A percentile compares a stretch with the other conserved stretches of the same genome.
Conservation (phyloP, 1,140 invertebrate genomes). For the Drosophila pseudoobscura region DNA sequence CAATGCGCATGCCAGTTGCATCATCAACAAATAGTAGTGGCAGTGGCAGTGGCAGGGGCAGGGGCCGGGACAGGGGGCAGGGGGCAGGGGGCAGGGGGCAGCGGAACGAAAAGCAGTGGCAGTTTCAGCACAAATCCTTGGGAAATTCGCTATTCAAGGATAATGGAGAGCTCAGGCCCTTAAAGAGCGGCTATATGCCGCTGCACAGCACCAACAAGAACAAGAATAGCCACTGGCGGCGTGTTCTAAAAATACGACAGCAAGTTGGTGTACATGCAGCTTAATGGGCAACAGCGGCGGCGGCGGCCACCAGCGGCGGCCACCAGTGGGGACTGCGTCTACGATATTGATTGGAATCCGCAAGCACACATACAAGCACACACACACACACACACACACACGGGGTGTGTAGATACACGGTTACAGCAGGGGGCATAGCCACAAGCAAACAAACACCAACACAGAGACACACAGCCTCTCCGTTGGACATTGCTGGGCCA, state of each 20-base stretch:
- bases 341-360: slow-evolving; percentile 80
- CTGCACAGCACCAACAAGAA: slow-evolving; percentile 21
- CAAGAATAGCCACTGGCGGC: slow-evolving; percentile 54
- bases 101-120: slow-evolving; percentile 1
- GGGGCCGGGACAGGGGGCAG: not conserved
- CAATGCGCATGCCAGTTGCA: slow-evolving; percentile 71
- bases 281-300: slow-evolving; percentile 74
- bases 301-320: slow-evolving; percentile 6
- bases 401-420: slow-evolving; percentile 2
- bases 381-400: slow-evolving; percentile 30
- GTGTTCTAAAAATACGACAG: slow-evolving; percentile 80
- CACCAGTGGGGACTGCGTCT: slow-evolving; percentile 74
- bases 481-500: slow-evolving; percentile 58
- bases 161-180: slow-evolving; percentile 74
- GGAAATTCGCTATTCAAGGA: slow-evolving; percentile 76
- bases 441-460: slow-evolving; percentile 70
- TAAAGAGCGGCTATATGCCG: slow-evolving; percentile 73
- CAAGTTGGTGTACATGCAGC: slow-evolving; percentile 80
- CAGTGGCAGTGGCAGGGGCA: not conserved
- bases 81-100: not conserved
- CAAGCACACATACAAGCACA: slow-evolving; percentile 31
- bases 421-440: slow-evolving; percentile 75
- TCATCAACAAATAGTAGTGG: slow-evolving; percentile 4
- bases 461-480: slow-evolving; percentile 31
- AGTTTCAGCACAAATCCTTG: slow-evolving; percentile 63